Percentiles rank a stretch among this genome's conserved stretches.
Conservation (phyloP, 2,797 vertebrate genomes). For the Xerus rutilus region DNA sequence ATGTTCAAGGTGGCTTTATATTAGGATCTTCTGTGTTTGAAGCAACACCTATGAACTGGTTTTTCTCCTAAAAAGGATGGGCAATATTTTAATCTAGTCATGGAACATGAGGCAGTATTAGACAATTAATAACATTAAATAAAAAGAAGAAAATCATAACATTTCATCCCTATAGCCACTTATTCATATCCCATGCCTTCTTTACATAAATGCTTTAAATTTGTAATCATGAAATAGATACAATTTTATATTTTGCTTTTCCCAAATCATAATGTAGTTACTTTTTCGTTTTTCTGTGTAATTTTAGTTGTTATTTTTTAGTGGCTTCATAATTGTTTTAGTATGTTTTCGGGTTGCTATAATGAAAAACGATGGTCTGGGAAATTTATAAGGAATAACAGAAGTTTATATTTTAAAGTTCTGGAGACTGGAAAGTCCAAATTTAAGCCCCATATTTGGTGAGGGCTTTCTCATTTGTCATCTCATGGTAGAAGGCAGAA, state of each 20-base stretch:
- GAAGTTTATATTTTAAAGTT: background rate
- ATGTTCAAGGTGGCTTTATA: background rate
- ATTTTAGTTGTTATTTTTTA: constrained; percentile 23
- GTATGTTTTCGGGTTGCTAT: background rate
- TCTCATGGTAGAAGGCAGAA: background rate
- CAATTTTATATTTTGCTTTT: background rate
- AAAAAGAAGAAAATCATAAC: constrained; percentile 8
- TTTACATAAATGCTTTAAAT: constrained; percentile 60
- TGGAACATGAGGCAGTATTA: background rate
- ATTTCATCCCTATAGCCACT: background rate
- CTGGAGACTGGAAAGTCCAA: background rate
- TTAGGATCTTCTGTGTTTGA: background rate
- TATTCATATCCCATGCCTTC: constrained; percentile 31
- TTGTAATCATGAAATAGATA: background rate
- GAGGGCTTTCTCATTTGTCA: background rate
- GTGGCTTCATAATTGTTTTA: background rate
- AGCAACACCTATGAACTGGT: background rate
- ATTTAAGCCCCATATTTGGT: background rate
- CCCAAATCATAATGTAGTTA: background rate
- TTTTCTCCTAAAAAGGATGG: background rate
- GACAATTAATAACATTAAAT: background rate
- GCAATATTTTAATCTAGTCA: background rate
- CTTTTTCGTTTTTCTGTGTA: background rate
- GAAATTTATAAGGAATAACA: background rate
- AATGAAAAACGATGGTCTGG: background rate